These are phyloP conservation scores for Medauroidea extradentata DNA, from an alignment of 1,140 invertebrate species.

Conservation along the genomic window DNA sequence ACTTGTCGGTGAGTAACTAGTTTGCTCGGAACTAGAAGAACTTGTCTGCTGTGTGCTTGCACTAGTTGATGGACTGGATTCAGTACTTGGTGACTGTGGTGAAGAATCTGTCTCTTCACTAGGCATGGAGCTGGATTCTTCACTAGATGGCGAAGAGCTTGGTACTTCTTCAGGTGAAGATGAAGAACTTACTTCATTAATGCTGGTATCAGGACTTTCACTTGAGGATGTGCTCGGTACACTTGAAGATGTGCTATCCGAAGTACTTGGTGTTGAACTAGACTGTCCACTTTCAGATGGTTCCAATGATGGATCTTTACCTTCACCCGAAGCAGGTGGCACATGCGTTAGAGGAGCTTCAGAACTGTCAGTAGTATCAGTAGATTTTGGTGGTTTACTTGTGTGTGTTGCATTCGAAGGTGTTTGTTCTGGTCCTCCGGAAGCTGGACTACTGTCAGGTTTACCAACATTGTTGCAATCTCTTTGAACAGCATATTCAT, in stretches of 20 bases:
- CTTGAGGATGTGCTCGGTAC: background rate
- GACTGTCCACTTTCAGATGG: background rate
- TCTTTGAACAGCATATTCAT: slow-evolving; percentile 42
- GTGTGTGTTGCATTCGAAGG: slow-evolving; percentile 6
- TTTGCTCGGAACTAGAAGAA: background rate
- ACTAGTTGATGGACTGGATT: no score
- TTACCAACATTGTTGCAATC: background rate
- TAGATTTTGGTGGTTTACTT: slow-evolving; percentile 4
- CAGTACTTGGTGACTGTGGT: no score
- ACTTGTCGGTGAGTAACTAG: background rate
- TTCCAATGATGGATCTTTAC: no score
- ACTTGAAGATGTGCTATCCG: background rate
- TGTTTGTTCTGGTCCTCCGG: slow-evolving; percentile 18
- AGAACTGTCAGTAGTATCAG: background rate
- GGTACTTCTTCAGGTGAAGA: background rate
- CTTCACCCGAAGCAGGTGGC: no score
- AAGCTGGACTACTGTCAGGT: no score
- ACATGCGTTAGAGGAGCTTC: no score
- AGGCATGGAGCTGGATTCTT: background rate
- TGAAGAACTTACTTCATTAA: background rate
- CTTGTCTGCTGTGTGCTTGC: no score
- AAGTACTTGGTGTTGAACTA: slow-evolving; percentile 21
- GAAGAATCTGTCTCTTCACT: no score
- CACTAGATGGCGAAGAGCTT: background rate
- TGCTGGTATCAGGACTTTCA: no score